Evolutionary conservation across 2,113 vertebrate species (phyloP), one percentile per base, ranked within the genome.

Genomic region (Cichladusa arquata): DNA sequence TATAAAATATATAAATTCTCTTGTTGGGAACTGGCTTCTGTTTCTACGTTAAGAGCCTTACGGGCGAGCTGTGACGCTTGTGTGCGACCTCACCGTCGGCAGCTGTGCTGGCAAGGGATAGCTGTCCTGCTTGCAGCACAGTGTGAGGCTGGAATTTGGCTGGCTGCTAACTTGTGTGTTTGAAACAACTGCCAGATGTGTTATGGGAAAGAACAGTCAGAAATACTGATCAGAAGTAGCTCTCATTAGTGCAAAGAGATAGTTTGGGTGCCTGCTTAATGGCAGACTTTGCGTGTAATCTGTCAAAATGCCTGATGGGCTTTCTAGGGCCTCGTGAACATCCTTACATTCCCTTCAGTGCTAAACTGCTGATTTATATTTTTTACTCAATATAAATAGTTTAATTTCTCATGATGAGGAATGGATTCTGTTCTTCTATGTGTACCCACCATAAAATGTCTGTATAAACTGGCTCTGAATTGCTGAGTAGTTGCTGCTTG

Each of bases 391-490:
- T 34, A n/a, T 25, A 85, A 81, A 40, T 36, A 81, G 26, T 34
- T 56, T 45, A 29, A 79, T 82, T 94, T 91, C 45, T 92, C 7
- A 11, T 44, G 28, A 38, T 44, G 62, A 80, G 77, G 40, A 69
- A 45, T 67, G 24, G 62, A 77, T 86, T 85, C 48, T 67, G 18
- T 70, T 73, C 14, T 91, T 69, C 38, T 60, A 0, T 64, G 82
- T 51, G n/a, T 86, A 81, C 51, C 44, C 36, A 81, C 77, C 45
- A 19, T 94, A 36, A 86, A 96, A 77, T 53, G 72, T 62, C 60
- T 84, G 33, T 94, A 47, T 90, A 62, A 92, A 83, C 85, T 80
- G 45, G n/a, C 57, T 71, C 65, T 79, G 61, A 88, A 87, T 81
- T 90, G 76, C 56, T 77, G 62, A 53, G 73, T 34, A 57, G 74